Conservation (phyloP, 92 coral and sea anemone genomes). For the Zoanthus solanderi region DNA sequence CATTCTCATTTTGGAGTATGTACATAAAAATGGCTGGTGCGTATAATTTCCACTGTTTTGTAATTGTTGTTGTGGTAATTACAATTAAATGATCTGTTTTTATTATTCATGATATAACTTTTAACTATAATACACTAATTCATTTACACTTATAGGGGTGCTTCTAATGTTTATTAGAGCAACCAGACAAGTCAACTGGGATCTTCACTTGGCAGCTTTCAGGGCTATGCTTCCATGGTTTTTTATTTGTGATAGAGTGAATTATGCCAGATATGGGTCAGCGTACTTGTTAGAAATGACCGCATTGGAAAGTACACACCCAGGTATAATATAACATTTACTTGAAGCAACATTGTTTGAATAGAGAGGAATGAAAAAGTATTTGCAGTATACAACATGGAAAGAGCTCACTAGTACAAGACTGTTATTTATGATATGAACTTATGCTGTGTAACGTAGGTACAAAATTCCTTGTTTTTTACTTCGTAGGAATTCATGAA, state of each 20-base stretch:
- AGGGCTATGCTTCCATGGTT: conserved; percentile 54
- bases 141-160: neutral
- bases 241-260: conserved; percentile 42
- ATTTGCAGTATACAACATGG: too few species aligned
- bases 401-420: too few species aligned
- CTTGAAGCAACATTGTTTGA: too few species aligned
- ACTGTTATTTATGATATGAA: too few species aligned
- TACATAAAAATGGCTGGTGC: conserved; percentile 44
- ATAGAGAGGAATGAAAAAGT: too few species aligned
- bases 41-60: neutral
- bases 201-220: conserved; percentile 41
- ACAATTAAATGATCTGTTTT: too few species aligned
- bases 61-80: too few species aligned
- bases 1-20: conserved; percentile 48
- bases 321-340: conserved; percentile 32
- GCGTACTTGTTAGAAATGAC: conserved; percentile 61
- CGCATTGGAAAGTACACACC: conserved; percentile 42
- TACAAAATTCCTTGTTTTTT: too few species aligned
- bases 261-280: conserved; percentile 59
- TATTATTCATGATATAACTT: too few species aligned
- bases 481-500: too few species aligned
- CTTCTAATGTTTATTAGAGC: conserved; percentile 46
- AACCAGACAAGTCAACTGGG: conserved; percentile 48
- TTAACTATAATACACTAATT: too few species aligned
- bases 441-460: too few species aligned